Conservation (phyloP, 2,888 invertebrate genomes). For the Luffia ferchaultella region DNA sequence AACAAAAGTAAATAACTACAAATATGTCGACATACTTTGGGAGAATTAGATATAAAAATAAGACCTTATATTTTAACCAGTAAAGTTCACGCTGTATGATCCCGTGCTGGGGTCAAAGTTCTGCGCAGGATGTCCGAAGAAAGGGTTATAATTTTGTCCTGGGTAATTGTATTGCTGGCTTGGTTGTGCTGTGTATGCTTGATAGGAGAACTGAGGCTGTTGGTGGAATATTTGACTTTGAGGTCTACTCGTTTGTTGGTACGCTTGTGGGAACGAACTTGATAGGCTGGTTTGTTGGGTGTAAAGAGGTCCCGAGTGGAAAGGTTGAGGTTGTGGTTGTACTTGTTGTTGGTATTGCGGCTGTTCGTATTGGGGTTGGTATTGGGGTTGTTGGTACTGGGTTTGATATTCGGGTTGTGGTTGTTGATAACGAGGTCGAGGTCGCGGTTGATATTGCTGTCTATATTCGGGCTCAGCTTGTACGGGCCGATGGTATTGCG, state of each 20-base stretch:
- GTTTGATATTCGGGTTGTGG: conserved; percentile 22
- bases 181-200: conserved; percentile 39
- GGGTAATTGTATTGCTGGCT: conserved; percentile 33
- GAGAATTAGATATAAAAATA: not conserved
- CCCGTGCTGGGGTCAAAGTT: conserved; percentile 78
- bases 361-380: conserved; percentile 27
- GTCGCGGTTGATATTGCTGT: conserved; percentile 24
- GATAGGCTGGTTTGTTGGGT: conserved; percentile 32
- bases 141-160: conserved; percentile 51
- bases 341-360: conserved; percentile 17
- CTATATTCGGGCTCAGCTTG: conserved; percentile 16
- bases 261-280: conserved; percentile 33
- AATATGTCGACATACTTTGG: not conserved
- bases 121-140: conserved; percentile 74
- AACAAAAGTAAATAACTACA: not conserved
- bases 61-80: conserved; percentile 40
- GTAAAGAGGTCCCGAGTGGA: conserved; percentile 23
- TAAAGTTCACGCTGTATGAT: conserved; percentile 81
- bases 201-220: conserved; percentile 49
- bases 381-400: conserved; percentile 24
- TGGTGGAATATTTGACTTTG: conserved; percentile 52
- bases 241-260: conserved; percentile 22
- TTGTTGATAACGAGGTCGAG: conserved; percentile 17
- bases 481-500: conserved; percentile 31
- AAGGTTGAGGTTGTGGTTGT: conserved; percentile 15